Base-by-base conservation (phyloP, 2,113 vertebrate species). In the Rhinogobius similis region DNA sequence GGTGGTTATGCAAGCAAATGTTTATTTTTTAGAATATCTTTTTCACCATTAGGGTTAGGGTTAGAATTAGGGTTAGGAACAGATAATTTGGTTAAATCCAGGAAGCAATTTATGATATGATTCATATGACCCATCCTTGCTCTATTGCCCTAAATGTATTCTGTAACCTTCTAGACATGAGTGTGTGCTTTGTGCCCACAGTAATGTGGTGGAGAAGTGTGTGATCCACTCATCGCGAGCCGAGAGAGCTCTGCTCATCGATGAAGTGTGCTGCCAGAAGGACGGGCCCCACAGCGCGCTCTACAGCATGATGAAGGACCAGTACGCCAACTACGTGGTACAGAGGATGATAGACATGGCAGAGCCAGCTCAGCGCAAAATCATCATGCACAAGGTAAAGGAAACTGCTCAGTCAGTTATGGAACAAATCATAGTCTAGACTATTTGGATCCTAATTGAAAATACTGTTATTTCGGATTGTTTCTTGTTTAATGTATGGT, bases 271-370 rank as follows among this genome's bases (percentile, higher is more conserved):
- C 91, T 98, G 96, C 88, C 96, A 98, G 94, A 98, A 97, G 32
- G 97, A 99, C 39, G 97, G 97, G 86, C 96, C 97, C 81, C 97
- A 99, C 92, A 98, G 97, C 91, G 97, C 97, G 93, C 94, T 99
- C 92, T 99, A 99, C 94, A 98, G 96, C 91, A 99, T 99, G 97
- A 99, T 99, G 97, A 99, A 99, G 94, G 97, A 99, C 93, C 97
- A 99, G 89, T 99, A 99, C 6, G 97, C 97, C 89, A 99, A 99
- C 86, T 99, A 99, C 0, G 97, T 99, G 6, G 96, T 99, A 75
- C 97, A 99, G 91, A 96, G 98, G 90, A 98, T 99, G 97, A 98
- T 99, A 8, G 97, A 99, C 82, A 96, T 98, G 95, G 97, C 97
- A 1, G 97, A 99, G 83, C 96, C 97, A 0, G 96, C 95, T 66